Conservation (phyloP, 2,888 invertebrate species). For the Clanis bilineata region DNA sequence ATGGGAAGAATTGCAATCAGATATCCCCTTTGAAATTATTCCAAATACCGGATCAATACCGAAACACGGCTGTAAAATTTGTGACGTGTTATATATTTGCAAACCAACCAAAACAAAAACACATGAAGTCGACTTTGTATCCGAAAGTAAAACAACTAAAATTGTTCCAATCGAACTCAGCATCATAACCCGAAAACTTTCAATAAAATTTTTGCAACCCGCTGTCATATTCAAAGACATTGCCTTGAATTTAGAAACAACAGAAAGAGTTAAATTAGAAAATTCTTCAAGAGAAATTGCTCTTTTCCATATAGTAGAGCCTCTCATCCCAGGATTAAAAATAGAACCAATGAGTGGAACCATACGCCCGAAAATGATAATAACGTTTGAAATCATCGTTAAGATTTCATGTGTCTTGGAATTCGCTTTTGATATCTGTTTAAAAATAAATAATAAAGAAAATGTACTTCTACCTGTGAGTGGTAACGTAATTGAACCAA, state of each 20-base stretch:
- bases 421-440: slow-evolving; percentile 59
- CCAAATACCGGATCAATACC: slow-evolving; percentile 58
- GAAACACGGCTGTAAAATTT: slow-evolving; percentile 56
- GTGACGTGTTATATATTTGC: slow-evolving; percentile 58
- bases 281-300: slow-evolving; percentile 80
- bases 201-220: slow-evolving; percentile 66
- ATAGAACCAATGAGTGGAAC: slow-evolving; percentile 77
- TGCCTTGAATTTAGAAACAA: slow-evolving; percentile 61
- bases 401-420: slow-evolving; percentile 70
- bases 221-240: slow-evolving; percentile 65
- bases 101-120: slow-evolving; percentile 64
- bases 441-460: slow-evolving; percentile 74
- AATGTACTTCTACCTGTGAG: slow-evolving; percentile 63
- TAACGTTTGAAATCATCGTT: slow-evolving; percentile 68
- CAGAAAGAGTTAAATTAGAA: slow-evolving; percentile 71
- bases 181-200: slow-evolving; percentile 62
- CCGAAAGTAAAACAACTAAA: slow-evolving; percentile 38
- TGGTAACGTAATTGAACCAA: slow-evolving; percentile 78
- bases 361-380: slow-evolving; percentile 74
- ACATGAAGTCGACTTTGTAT: slow-evolving; percentile 60
- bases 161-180: slow-evolving; percentile 57
- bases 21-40: slow-evolving; percentile 65
- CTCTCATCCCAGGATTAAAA: slow-evolving; percentile 66
- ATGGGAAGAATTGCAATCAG: slow-evolving; percentile 56
- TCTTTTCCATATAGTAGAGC: slow-evolving; percentile 74